Evolutionary conservation across 2,113 vertebrate species (phyloP), one percentile per base, ranked within the genome.

Genomic region (Takifugu flavidus): DNA sequence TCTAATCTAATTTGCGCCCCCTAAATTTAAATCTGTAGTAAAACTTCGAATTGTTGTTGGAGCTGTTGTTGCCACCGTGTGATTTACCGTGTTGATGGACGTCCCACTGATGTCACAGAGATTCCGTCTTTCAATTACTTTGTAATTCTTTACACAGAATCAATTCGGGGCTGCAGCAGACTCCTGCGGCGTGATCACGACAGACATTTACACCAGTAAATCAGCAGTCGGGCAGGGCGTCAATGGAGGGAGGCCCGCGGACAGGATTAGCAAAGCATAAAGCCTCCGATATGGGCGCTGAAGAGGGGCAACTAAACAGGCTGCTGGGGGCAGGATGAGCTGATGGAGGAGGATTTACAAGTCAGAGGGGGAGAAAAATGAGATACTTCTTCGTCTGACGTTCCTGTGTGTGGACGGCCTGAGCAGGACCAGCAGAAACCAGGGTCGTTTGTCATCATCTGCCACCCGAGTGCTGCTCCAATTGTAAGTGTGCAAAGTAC

Each of bases 251-350:
- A 65, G 55, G 56, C 57, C 61, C 39, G 52, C 29, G 55, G 60
- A 70, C 51, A 12, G 50, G 72, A 74, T 73, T 58, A 75, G 62
- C 65, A 70, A 67, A 51, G 59, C 51, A 59, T 13, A 61, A 44
- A 51, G 39, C 62, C 14, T 65, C 64, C 62, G 54, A 49, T 52
- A 46, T 53, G 45, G 69, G 75, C 4, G 50, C 11, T 66, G 52
- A 25, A 0, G 28, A 58, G 52, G 14, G 65, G 49, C 25, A 57
- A 63, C 55, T 57, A 46, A 79, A 65, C 56, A 56, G 59, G 60
- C 50, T 58, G 67, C 58, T 59, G 69, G 15, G 78, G 47, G 46
- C 28, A 58, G 50, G 46, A 65, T 25, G 13, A 29, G 31, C 31
- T 65, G 49, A 62, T 58, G 49, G 31, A 49, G 14, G 3, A 29